Conservation (phyloP, 2,797 vertebrate species). For the Setipinna tenuifilis region DNA sequence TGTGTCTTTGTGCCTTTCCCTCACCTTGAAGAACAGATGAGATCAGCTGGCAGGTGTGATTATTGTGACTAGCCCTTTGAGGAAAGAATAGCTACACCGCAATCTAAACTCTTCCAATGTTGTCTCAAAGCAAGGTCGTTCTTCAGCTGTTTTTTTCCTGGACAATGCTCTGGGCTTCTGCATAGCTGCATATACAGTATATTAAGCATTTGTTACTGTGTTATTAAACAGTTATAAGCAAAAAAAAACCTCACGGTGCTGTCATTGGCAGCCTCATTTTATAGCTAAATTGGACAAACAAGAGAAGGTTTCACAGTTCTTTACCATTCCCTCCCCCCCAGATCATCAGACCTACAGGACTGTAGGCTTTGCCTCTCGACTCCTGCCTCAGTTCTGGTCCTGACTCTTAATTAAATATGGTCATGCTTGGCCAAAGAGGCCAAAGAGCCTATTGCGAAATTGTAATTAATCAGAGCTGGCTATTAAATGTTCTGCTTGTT, state of each 20-base stretch:
- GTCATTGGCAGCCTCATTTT: not conserved
- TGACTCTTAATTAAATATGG: conserved; percentile 5
- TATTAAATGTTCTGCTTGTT: conserved; percentile 16
- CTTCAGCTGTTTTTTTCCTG: too few species aligned
- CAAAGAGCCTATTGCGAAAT: not conserved
- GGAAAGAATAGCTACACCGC: not conserved
- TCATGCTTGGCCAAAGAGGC: not conserved
- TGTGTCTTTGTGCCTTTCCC: not conserved
- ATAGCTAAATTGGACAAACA: too few species aligned
- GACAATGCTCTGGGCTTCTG: too few species aligned
- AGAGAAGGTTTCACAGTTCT: too few species aligned
- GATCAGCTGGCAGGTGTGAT: not conserved
- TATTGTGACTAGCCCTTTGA: not conserved
- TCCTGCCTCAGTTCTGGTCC: not conserved
- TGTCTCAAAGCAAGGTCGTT: not conserved
- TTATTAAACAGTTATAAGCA: not conserved
- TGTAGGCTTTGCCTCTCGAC: not conserved
- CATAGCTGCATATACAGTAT: too few species aligned
- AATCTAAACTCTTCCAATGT: not conserved
- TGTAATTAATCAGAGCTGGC: conserved; percentile 16
- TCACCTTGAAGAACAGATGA: not conserved
- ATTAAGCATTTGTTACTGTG: not conserved
- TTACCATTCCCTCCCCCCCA: not conserved
- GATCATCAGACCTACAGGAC: not conserved
- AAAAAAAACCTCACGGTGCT: not conserved